Evolutionary conservation across 2,888 invertebrate genomes (phyloP).

Genomic region (Patella depressa): DNA sequence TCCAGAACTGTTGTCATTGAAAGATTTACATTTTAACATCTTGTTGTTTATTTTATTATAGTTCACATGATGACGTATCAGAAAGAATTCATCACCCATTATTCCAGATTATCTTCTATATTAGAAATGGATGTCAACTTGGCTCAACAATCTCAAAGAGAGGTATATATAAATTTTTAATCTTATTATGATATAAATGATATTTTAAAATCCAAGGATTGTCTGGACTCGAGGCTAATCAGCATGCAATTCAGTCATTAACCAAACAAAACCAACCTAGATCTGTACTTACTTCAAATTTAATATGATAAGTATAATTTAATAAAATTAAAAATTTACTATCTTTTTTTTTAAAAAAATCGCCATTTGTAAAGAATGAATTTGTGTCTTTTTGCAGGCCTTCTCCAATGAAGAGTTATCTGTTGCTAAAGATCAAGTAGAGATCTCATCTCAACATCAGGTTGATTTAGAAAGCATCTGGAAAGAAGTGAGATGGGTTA

Average conservation of each 20-base stretch:
- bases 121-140: conserved; percentile 91
- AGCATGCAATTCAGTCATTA: too few relatives aligned
- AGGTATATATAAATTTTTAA: conserved; percentile 72
- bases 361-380: neutral
- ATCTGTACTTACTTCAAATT: too few relatives aligned
- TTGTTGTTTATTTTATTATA: conserved; percentile 77
- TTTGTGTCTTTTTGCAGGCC: conserved; percentile 74
- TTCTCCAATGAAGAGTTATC: conserved; percentile 91
- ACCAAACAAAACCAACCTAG: too few relatives aligned
- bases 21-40: too few relatives aligned
- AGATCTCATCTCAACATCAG: conserved; percentile 87
- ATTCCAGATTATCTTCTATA: conserved; percentile 92
- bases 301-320: too few relatives aligned
- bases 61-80: conserved; percentile 96
- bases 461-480: conserved; percentile 88
- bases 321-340: too few relatives aligned
- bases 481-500: conserved; percentile 95
- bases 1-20: too few relatives aligned
- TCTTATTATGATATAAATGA: too few relatives aligned
- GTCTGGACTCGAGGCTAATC: too few relatives aligned
- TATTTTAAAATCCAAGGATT: too few relatives aligned
- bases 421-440: conserved; percentile 86
- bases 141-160: conserved; percentile 92
- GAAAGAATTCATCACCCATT: conserved; percentile 88
- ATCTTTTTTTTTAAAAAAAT: neutral